Evolutionary conservation across 2,888 invertebrate genomes (phyloP).

Genomic region (Oxyteleia sp.): DNA sequence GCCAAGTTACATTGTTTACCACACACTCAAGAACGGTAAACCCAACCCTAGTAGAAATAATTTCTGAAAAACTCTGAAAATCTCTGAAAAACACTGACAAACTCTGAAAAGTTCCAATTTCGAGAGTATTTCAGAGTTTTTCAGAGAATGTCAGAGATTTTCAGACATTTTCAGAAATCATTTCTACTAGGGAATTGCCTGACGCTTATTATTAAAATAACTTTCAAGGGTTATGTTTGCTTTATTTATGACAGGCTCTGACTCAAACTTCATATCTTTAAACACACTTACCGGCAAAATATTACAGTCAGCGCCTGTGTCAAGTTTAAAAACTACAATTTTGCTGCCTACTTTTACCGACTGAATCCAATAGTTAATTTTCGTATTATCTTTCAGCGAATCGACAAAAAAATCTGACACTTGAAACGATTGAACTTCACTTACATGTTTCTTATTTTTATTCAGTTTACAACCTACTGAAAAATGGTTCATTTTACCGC

Average conservation of each 20-base stretch:
- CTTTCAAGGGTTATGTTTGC: slow-evolving; percentile 14
- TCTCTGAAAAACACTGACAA: too few species aligned
- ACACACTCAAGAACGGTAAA: slow-evolving; percentile 5
- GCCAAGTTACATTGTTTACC: background rate
- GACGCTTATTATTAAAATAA: slow-evolving; percentile 16
- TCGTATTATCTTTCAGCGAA: background rate
- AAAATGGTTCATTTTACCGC: slow-evolving; percentile 60
- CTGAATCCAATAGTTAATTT: slow-evolving; percentile 5
- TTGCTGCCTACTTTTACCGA: slow-evolving; percentile 10
- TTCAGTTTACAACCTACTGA: slow-evolving; percentile 30
- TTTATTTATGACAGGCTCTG: background rate
- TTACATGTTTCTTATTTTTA: background rate
- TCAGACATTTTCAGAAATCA: too few species aligned
- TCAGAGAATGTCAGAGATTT: too few species aligned
- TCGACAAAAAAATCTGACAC: slow-evolving; percentile 26
- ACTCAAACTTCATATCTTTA: background rate
- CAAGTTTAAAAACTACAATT: slow-evolving; percentile 34
- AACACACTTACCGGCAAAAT: slow-evolving; percentile 9
- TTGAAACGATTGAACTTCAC: slow-evolving; percentile 8
- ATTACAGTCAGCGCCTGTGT: slow-evolving; percentile 42
- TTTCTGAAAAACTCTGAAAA: too few species aligned
- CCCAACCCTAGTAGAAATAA: too few species aligned
- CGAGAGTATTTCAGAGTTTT: too few species aligned
- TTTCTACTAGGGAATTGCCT: too few species aligned
- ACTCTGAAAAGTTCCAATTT: too few species aligned